Percentiles rank a stretch among this genome's conserved stretches.
phyloP scores from a whole-genome alignment of 1,140 invertebrate genomes.

The Listronotus oregonensis region DNA sequence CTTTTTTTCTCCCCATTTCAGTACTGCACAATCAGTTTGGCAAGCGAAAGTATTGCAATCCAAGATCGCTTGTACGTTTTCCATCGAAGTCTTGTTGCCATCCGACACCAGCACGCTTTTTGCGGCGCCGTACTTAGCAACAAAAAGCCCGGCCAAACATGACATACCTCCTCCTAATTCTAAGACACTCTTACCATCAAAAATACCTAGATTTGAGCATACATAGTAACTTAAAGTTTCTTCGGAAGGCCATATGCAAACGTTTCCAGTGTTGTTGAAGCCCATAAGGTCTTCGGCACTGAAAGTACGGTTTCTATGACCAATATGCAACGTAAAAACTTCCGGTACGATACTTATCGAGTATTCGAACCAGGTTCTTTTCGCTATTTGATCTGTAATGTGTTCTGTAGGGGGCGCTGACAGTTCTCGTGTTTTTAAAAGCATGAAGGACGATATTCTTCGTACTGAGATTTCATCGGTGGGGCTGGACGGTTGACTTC shows the following conservation, averaged over 20 bases:
- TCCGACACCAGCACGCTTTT: conserved; percentile 72
- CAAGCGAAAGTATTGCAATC: conserved; percentile 64
- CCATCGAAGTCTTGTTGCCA: conserved; percentile 76
- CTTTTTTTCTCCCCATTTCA: conserved; percentile 59
- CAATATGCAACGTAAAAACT: conserved; percentile 61
- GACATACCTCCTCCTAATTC: conserved; percentile 88
- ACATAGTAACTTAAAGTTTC: conserved; percentile 80
- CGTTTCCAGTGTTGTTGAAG: conserved; percentile 91
- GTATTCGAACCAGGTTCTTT: conserved; percentile 62
- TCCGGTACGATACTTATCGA: conserved; percentile 55
- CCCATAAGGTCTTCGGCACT: conserved; percentile 76
- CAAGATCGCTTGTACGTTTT: conserved; percentile 72
- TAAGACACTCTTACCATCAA: conserved; percentile 70
- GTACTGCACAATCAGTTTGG: conserved; percentile 52
- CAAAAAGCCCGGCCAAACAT: conserved; percentile 76
- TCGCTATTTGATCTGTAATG: conserved; percentile 43
- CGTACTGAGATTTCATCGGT: conserved; percentile 62
- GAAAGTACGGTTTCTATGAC: conserved; percentile 65
- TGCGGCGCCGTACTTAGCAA: conserved; percentile 70
- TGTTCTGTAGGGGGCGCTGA: conserved; percentile 26
- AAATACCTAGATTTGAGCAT: conserved; percentile 68
- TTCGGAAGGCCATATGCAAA: conserved; percentile 89
- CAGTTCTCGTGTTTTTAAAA: conserved; percentile 56
- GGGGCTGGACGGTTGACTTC: conserved; percentile 54
- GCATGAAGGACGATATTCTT: conserved; percentile 63